phyloP scores from a whole-genome alignment of 1,140 invertebrate species.

The Helicoverpa zea region DNA sequence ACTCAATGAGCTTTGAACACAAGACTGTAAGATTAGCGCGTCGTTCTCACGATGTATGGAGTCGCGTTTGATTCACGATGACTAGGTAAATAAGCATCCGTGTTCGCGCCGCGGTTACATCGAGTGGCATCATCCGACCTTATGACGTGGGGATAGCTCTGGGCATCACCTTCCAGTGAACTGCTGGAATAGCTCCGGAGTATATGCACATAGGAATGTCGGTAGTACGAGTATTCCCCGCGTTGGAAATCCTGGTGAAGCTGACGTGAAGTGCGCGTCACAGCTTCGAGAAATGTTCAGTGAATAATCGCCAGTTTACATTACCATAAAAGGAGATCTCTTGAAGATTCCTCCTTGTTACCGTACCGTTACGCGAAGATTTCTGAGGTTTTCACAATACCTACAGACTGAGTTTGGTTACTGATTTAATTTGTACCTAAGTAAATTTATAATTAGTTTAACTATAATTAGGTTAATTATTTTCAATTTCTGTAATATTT shows the following conservation, averaged over 20 bases:
- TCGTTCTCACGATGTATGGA: background rate
- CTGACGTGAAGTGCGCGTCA: background rate
- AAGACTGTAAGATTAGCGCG: background rate
- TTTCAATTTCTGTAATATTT: no score
- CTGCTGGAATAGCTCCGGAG: background rate
- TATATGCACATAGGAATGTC: background rate
- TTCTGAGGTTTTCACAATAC: no score
- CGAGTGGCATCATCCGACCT: background rate
- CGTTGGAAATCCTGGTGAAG: background rate
- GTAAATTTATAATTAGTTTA: no score
- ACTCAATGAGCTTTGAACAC: background rate
- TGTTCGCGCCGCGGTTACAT: background rate
- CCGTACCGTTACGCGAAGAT: no score
- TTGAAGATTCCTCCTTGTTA: no score
- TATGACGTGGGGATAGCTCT: background rate
- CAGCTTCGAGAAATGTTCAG: background rate
- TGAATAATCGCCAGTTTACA: background rate
- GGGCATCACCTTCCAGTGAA: background rate
- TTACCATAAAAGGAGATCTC: background rate
- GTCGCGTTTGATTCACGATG: background rate
- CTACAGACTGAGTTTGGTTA: no score
- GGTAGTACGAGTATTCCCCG: background rate
- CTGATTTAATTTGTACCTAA: no score
- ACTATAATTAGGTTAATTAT: no score
- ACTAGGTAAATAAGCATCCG: background rate